These are phyloP conservation scores for Empidonax alnorum DNA, from an alignment of 2,113 vertebrate genomes.

Conservation along the genomic window DNA sequence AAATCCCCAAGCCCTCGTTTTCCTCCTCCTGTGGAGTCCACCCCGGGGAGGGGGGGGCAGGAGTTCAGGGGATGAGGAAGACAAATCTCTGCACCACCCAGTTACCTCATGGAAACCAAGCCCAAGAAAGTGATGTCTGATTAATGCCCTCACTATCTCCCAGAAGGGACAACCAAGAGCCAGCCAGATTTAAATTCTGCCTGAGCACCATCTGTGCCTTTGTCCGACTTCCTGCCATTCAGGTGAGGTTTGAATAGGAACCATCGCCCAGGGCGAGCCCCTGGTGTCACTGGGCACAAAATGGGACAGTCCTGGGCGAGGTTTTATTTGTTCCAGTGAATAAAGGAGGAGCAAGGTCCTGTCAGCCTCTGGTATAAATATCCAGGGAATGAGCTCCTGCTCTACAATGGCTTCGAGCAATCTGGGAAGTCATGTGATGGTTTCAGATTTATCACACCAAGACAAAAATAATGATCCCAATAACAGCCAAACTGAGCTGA, in stretches of 20 bases:
- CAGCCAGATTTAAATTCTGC: background rate
- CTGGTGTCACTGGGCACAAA: background rate
- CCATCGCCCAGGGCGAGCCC: background rate
- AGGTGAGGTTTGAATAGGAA: background rate
- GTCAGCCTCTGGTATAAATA: background rate
- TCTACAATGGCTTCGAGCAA: background rate
- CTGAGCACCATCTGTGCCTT: background rate
- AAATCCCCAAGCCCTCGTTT: background rate
- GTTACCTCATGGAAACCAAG: background rate
- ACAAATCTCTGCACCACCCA: background rate
- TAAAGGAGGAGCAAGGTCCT: background rate
- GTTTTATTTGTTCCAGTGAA: background rate
- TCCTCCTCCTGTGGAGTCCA: background rate
- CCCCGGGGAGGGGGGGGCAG: background rate
- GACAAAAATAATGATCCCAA: background rate
- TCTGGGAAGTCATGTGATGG: background rate
- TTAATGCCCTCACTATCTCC: background rate
- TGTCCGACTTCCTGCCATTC: background rate
- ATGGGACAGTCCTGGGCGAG: background rate
- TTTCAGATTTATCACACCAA: background rate
- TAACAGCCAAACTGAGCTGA: background rate
- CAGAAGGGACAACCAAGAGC: background rate
- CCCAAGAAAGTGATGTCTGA: background rate
- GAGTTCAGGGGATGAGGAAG: background rate
- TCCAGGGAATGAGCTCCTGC: background rate